These are phyloP conservation scores for Paratilapia polleni DNA, from an alignment of 2,113 vertebrate genomes.

Conservation along the genomic window DNA sequence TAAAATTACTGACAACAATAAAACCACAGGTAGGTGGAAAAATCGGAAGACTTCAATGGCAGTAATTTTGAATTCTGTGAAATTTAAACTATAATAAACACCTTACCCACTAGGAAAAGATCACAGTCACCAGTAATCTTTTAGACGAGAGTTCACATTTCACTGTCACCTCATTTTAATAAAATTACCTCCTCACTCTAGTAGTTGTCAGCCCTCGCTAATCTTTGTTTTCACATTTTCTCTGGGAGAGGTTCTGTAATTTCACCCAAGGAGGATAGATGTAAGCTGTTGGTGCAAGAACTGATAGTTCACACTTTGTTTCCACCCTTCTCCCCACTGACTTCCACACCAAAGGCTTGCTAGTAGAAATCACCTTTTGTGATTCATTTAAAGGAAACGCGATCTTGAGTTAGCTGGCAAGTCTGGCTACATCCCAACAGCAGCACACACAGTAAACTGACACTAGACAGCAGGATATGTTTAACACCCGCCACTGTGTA, in stretches of 20 bases:
- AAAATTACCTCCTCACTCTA: constrained; percentile 55
- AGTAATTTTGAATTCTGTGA: constrained; percentile 26
- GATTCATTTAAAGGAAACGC: constrained; percentile 66
- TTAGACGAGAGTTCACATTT: constrained; percentile 32
- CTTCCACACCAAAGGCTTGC: constrained; percentile 43
- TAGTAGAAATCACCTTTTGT: constrained; percentile 72
- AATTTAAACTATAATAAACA: constrained; percentile 23
- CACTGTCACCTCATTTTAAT: constrained; percentile 52
- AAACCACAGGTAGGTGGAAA: neutral
- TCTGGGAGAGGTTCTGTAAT: constrained; percentile 83
- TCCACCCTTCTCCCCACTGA: constrained; percentile 33
- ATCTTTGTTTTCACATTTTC: constrained; percentile 88
- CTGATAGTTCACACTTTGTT: constrained; percentile 69
- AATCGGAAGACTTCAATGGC: neutral
- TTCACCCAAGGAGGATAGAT: constrained; percentile 87
- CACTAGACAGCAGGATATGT: constrained; percentile 65
- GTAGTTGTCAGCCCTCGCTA: constrained; percentile 80
- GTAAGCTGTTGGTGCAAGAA: constrained; percentile 81
- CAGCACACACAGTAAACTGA: constrained; percentile 63
- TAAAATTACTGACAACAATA: constrained; percentile 30
- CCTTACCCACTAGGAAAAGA: constrained; percentile 31
- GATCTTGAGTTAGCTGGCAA: constrained; percentile 66
- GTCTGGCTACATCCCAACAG: constrained; percentile 54
- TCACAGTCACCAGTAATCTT: constrained; percentile 44
- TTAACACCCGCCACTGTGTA: constrained; percentile 66